Evolutionary conservation across 1,140 invertebrate species (phyloP), one percentile per base, ranked within the genome.

Genomic region (Sinella curviseta): DNA sequence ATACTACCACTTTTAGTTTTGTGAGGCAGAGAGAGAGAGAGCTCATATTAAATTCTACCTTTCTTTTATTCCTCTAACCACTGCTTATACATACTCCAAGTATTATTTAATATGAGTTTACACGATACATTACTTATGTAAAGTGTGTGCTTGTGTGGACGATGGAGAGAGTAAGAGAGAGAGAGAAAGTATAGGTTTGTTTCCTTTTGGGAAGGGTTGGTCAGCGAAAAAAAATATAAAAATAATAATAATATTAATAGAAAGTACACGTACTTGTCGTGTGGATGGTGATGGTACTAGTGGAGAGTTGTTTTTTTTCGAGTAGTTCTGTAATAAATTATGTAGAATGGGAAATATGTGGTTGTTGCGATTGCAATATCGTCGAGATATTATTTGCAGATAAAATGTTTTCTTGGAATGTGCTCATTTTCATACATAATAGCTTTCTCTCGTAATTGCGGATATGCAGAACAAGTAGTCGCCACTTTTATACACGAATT

Each of bases 391-490:
- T 48, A 48, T 48, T 48, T 48, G 39, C 20, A 48, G 39, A 48
- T 60, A 60, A 60, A 60, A 60, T 60, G 57, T 60, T 60, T 60
- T 60, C 24, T 60, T 60, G 57, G 57, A 60, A 60, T 60, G 57
- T 60, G 12, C 24, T 60, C 57, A 60, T 60, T 17, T 60, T 48
- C 39, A 48, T 48, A 48, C 39, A 48, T 48, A 48, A 48, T 48
- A 48, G 39, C 39, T 12, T 48, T 48, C 20, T 48, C 20, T 48
- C 20, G 39, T 48, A 48, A 48, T 48, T 48, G 39, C 39, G 20
- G 20, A 48, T 48, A 48, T 48, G 39, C 39, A 48, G 39, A 20
- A 48, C 39, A 48, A 48, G 39, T 20, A 48, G 8, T 48, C 39
- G 8, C 8, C 39, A 48, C 8, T 12, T 12, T 12, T 48, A 20